phyloP scores from a whole-genome alignment of 2,113 vertebrate genomes.

The Eurystomus gularis region DNA sequence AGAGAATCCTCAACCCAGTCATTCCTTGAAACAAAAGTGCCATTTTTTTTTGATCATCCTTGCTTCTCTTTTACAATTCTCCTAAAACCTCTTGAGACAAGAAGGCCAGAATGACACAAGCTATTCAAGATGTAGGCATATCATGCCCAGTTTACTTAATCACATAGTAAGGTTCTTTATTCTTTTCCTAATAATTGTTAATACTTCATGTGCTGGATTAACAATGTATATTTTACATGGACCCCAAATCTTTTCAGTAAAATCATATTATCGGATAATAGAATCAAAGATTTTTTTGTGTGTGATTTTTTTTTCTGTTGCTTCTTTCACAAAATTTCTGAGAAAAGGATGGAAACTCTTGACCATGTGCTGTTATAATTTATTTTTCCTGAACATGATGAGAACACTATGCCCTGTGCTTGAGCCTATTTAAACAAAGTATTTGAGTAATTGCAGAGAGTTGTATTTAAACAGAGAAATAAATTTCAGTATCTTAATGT shows the following conservation, averaged over 20 bases:
- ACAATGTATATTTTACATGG: neutral
- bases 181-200: neutral
- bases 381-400: neutral
- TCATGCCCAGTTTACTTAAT: neutral
- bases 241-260: neutral
- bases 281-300: neutral
- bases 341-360: neutral
- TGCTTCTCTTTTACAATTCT: neutral
- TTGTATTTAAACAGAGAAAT: neutral
- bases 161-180: neutral
- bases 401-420: neutral
- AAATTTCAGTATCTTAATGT: neutral
- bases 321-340: neutral
- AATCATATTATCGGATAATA: neutral
- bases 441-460: neutral
- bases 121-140: neutral
- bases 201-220: neutral
- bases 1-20: neutral
- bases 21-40: neutral
- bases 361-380: neutral
- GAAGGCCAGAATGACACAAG: neutral
- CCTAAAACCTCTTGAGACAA: neutral
- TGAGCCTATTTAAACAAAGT: neutral
- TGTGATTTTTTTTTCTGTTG: neutral
- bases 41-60: neutral